These are phyloP conservation scores for Trichoplusia ni DNA, from an alignment of 1,140 invertebrate genomes.

Conservation along the genomic window DNA sequence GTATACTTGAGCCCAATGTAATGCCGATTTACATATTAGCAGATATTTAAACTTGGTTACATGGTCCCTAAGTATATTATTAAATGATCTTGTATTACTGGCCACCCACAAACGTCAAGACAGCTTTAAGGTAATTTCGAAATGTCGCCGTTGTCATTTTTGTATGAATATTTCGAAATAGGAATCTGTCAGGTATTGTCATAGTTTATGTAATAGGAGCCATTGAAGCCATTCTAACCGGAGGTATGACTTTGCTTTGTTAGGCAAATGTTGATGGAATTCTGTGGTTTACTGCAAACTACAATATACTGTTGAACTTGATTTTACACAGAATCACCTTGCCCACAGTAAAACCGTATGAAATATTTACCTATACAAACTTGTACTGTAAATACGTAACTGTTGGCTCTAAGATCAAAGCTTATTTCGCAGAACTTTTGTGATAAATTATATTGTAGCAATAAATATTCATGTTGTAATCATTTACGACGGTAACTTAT, in stretches of 20 bases:
- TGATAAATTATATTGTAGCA: conserved; percentile 5
- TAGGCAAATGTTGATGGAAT: background rate
- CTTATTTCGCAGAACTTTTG: conserved; percentile 11
- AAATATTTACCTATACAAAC: background rate
- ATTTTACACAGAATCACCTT: too few relatives aligned
- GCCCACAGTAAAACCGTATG: too few relatives aligned
- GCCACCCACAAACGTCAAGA: conserved; percentile 5
- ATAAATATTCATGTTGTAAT: conserved; percentile 15
- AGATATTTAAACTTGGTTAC: conserved; percentile 2
- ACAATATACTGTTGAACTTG: too few relatives aligned
- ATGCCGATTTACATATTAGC: conserved; percentile 33
- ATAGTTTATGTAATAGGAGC: too few relatives aligned
- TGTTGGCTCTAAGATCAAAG: background rate
- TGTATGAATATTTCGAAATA: too few relatives aligned
- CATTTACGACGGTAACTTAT: too few relatives aligned
- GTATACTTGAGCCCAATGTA: conserved; percentile 17
- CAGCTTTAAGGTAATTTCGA: background rate
- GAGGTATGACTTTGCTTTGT: too few relatives aligned
- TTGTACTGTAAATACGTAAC: background rate
- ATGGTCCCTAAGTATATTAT: background rate
- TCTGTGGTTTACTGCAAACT: too few relatives aligned
- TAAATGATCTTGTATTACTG: background rate
- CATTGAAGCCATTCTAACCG: too few relatives aligned
- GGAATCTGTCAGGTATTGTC: too few relatives aligned
- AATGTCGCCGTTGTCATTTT: too few relatives aligned